Percentiles rank a stretch among this genome's conserved stretches.
Evolutionary conservation across 2,888 invertebrate species (phyloP).

Genomic region (Dolichomitus sp.): DNA sequence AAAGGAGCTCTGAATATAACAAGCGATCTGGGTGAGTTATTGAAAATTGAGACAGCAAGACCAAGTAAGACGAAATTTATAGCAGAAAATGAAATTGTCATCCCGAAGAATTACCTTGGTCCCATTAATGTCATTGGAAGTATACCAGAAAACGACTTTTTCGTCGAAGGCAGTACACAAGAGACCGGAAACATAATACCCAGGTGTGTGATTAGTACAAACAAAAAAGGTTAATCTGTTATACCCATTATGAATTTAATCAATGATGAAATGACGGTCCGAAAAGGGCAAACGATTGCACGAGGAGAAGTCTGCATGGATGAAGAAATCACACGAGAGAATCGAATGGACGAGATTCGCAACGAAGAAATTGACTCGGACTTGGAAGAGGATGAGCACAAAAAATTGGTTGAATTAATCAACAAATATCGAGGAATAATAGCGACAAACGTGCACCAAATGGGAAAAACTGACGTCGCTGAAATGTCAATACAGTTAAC

Average conservation of each 20-base stretch:
- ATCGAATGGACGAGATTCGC: neutral
- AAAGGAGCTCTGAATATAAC: neutral
- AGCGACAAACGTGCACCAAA: conserved; percentile 49
- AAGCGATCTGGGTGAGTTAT: neutral
- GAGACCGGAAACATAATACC: neutral
- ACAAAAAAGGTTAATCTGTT: neutral
- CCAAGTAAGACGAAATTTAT: neutral
- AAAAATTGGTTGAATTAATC: conserved; percentile 8
- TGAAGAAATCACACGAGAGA: neutral
- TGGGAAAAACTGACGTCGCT: conserved; percentile 59
- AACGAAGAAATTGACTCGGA: conserved; percentile 17
- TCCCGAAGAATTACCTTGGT: neutral
- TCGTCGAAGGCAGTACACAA: neutral
- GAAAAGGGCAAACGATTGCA: neutral
- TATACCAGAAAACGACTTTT: neutral
- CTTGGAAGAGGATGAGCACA: neutral
- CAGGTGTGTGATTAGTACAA: neutral
- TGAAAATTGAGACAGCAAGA: neutral
- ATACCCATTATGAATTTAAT: conserved; percentile 22
- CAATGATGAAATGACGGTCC: neutral
- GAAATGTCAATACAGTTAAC: conserved; percentile 73
- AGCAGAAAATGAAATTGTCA: neutral
- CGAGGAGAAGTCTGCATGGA: conserved; percentile 13
- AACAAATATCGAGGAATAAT: conserved; percentile 24
- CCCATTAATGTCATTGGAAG: neutral